Base-by-base conservation (phyloP, 2,797 vertebrate genomes). In the Numenius phaeopus region DNA sequence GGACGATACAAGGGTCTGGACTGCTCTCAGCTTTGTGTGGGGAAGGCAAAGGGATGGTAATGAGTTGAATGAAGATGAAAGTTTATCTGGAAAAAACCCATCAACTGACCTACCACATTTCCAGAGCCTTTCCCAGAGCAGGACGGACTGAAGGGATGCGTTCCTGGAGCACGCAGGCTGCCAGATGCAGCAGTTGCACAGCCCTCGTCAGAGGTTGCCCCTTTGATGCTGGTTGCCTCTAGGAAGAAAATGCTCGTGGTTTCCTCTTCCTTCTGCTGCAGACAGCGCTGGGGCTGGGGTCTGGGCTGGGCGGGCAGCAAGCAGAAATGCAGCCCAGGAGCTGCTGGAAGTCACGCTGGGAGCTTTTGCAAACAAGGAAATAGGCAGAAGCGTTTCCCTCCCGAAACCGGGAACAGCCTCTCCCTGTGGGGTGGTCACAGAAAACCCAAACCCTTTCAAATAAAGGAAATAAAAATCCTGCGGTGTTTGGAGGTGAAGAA, bases 171-270 rank as follows among this genome's bases (percentile, higher is more conserved):
- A 42, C 6, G 2, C 11, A 6, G 71, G 55, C 14, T 30, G 59
- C 72, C 49, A 14, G 70, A 10, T 2, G 0, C 44, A 54, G 67
- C 3, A 1, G 40, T 23, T 3, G 2, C 42, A 5, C 50, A 12
- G 69, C 46, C 62, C 55, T 59, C 18, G 3, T 44, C 29, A 5
- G 15, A 73, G 39, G 22, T 18, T 78, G 61, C 32, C 86, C 69
- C 52, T 81, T 61, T n/a, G 66, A 42, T 44, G 61, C 34, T 14
- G 18, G 34, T 14, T 50, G 57, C 61, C 67, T 46, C 29, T 37
- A 5, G 69, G 49, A 83, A 27, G 62, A 80, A 69, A 69, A n/a
- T 4, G 17, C 8, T 80, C 27, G 9, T 37, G 91, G 20, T 11
- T 62, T 70, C 30, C 47, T 34, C 40, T 46, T 80, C 32, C 34